Evolutionary conservation across 2,888 invertebrate genomes (phyloP), one percentile per base, ranked within the genome.

Genomic region (Disparrhopalites patrizii): DNA sequence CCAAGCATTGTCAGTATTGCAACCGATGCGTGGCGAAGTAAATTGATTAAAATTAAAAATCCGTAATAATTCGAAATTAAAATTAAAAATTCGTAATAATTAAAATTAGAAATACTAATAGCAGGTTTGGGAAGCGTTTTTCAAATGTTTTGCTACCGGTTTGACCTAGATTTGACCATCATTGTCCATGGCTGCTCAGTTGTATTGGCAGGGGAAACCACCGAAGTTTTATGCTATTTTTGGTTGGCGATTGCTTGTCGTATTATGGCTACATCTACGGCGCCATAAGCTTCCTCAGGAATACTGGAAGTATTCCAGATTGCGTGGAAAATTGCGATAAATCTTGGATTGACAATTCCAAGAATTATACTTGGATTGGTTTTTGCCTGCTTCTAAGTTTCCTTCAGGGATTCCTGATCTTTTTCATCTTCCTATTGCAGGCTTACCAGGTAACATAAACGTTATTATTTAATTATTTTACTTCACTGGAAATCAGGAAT

Each of bases 111-210:
- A 10, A 36, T 36, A 10, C 7, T 36, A 15, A 36, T 36, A 36
- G 8, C 36, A 36, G 36, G 36, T 36, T 36, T 15, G 36, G 15
- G 7, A 7, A 36, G 7, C 36, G 15, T 36, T 36, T 7, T 36
- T 15, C 36, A 36, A 10, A 15, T 36, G 36, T 36, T 10, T 10
- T 36, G 7, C 8, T 36, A 36, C 15, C 36, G 36, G 36, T 15
- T 36, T 7, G 36, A 36, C 36, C 8, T 40, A 73, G 73, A 78
- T 96, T 96, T 81, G 97, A 98, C 83, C 97, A 97, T 82, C 97
- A 98, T 81, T 97, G 97, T 80, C 97, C 97, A n/a, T 99, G 98
- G 98, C 92, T 99, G 69, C 93, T 90, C 76, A 99, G 98, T 81
- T 99, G 98, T 80, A 93, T 98, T 78, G 97, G 92, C 88, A 79